Conservation (phyloP, 2,888 invertebrate genomes). For the Pyrgus malvae region DNA sequence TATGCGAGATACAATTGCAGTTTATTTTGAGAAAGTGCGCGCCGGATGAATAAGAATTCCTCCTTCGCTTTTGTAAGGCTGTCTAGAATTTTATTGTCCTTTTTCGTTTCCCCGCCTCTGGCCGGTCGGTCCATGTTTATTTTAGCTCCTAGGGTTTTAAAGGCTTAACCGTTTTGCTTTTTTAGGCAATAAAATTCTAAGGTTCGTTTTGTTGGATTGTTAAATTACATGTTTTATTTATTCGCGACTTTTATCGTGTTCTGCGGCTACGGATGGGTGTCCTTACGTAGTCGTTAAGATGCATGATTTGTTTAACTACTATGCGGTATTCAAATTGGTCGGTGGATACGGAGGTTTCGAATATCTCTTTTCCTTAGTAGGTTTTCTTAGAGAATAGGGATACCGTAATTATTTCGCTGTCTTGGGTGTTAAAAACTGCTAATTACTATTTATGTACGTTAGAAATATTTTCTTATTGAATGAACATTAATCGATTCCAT, state of each 20-base stretch:
- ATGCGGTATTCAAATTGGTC: no score
- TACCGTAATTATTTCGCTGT: no score
- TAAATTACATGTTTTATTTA: slow-evolving; percentile 19
- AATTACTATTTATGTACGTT: no score
- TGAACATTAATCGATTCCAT: no score
- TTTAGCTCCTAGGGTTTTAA: slow-evolving; percentile 18
- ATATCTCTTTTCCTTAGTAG: no score
- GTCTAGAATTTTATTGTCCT: slow-evolving; percentile 27
- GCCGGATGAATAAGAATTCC: slow-evolving; percentile 38
- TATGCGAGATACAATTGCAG: slow-evolving; percentile 41
- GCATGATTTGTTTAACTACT: no score
- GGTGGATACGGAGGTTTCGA: no score
- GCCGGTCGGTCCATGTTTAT: slow-evolving; percentile 8
- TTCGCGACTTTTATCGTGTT: neutral
- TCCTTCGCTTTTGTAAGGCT: slow-evolving; percentile 26
- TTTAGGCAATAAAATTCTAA: slow-evolving; percentile 20
- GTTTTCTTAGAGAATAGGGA: no score
- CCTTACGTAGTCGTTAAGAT: neutral
- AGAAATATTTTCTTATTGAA: no score
- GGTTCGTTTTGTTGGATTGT: slow-evolving; percentile 14
- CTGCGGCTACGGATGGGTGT: neutral
- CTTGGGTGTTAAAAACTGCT: no score
- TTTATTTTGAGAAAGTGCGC: slow-evolving; percentile 46
- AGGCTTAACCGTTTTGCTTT: slow-evolving; percentile 13
- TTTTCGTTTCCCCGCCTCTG: slow-evolving; percentile 21